phyloP scores from a whole-genome alignment of 2,797 vertebrate species.

The Melanogrammus aeglefinus region DNA sequence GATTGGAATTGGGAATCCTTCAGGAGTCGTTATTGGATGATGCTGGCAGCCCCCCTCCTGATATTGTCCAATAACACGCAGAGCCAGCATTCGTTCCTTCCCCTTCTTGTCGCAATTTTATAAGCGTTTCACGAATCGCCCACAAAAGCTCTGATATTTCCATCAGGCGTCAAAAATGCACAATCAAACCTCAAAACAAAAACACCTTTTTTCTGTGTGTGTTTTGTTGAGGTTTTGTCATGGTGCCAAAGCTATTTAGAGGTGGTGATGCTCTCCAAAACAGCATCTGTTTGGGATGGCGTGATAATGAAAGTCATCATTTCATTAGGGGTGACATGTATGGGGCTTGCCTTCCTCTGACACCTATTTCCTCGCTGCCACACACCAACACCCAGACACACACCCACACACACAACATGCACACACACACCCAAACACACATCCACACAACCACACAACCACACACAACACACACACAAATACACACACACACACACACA shows the following conservation, averaged over 20 bases:
- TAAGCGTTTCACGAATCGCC: no score
- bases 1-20: not conserved
- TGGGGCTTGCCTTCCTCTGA: slow-evolving; percentile 20
- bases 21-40: not conserved
- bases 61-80: not conserved
- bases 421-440: slow-evolving; percentile 14
- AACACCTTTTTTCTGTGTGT: not conserved
- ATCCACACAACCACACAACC: no score
- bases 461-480: no score
- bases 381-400: slow-evolving; percentile 30
- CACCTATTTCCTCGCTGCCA: slow-evolving; percentile 13
- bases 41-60: not conserved
- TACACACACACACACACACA: not conserved
- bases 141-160: no score
- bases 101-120: no score
- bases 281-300: slow-evolving; percentile 21
- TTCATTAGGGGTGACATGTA: slow-evolving; percentile 47
- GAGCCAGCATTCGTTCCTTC: not conserved
- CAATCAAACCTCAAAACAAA: no score
- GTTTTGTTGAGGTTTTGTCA: slow-evolving; percentile 9
- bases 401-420: no score
- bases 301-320: slow-evolving; percentile 44
- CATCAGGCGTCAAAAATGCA: no score
- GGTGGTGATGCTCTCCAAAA: slow-evolving; percentile 25
- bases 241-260: slow-evolving; percentile 24